phyloP scores from a whole-genome alignment of 2,797 vertebrate genomes.

The Gymnothorax javanicus region DNA sequence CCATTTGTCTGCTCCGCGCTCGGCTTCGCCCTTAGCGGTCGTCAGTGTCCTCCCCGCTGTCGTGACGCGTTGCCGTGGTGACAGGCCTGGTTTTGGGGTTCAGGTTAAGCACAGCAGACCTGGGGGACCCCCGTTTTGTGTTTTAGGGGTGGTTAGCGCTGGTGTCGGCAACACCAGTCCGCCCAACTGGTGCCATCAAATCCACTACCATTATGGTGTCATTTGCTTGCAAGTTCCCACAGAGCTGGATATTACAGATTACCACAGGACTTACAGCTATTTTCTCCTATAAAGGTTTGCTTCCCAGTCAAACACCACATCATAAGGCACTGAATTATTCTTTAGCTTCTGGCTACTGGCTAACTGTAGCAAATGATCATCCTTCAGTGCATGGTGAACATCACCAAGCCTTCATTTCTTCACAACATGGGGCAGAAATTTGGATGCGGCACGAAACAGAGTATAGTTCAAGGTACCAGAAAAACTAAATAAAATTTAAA shows the following conservation, averaged over 20 bases:
- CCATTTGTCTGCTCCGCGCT: slow-evolving; percentile 18
- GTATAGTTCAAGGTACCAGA: slow-evolving; percentile 2
- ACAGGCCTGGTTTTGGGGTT: slow-evolving; percentile 18
- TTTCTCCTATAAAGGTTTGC: not conserved
- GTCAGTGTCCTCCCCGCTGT: slow-evolving; percentile 21
- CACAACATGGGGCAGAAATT: slow-evolving; percentile 15
- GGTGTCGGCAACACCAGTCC: not conserved
- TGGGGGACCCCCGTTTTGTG: slow-evolving; percentile 10
- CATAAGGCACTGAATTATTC: too few species aligned
- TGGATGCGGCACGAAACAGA: not conserved
- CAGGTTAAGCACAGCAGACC: slow-evolving; percentile 31
- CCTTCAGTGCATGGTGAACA: not conserved
- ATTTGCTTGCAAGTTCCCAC: not conserved
- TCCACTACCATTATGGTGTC: not conserved
- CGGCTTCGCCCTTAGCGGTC: not conserved
- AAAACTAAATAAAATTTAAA: slow-evolving; percentile 34
- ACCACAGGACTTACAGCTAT: not conserved
- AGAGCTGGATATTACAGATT: not conserved
- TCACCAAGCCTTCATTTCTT: not conserved
- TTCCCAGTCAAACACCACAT: not conserved
- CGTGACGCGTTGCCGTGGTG: slow-evolving; percentile 29
- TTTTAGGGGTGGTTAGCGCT: not conserved
- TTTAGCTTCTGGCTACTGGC: not conserved
- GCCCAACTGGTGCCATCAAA: not conserved
- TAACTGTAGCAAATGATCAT: slow-evolving; percentile 16